These are phyloP conservation scores for Panagrolaimus sp. DNA, from an alignment of 1,140 invertebrate species.

Conservation along the genomic window DNA sequence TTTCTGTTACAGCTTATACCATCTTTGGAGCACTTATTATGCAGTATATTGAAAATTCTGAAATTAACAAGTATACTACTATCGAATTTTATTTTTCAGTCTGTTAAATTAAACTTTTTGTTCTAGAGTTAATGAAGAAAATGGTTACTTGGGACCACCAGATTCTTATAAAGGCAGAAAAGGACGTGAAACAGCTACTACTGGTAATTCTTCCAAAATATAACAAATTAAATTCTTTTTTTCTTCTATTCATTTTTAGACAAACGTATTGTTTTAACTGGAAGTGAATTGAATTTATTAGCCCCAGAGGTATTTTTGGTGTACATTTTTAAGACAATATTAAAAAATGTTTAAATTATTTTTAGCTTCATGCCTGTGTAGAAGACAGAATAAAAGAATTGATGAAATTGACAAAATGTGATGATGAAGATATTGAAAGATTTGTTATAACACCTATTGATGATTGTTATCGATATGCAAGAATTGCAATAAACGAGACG, in stretches of 20 bases:
- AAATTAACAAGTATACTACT: constrained; percentile 29
- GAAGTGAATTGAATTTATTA: constrained; percentile 6
- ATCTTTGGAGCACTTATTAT: constrained; percentile 36
- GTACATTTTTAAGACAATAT: no score
- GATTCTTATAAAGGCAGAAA: not conserved
- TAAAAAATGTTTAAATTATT: not conserved
- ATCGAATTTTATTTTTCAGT: constrained; percentile 10
- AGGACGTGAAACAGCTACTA: not conserved
- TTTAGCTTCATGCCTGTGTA: constrained; percentile 24
- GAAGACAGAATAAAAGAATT: constrained; percentile 20
- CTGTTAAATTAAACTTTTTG: not conserved
- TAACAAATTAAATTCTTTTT: no score
- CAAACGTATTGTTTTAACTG: not conserved
- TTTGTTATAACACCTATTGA: constrained; percentile 24
- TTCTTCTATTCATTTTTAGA: not conserved
- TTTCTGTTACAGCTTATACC: constrained; percentile 30
- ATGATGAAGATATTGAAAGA: constrained; percentile 16
- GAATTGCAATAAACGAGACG: constrained; percentile 8
- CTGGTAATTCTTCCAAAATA: no score
- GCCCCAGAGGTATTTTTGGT: constrained; percentile 1
- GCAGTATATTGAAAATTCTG: constrained; percentile 25
- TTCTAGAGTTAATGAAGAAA: constrained; percentile 23
- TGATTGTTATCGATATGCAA: constrained; percentile 27
- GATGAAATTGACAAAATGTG: constrained; percentile 12
- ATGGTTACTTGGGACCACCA: constrained; percentile 13